These are phyloP conservation scores for Ailuropoda melanoleuca DNA, from an alignment of 2,113 vertebrate species.

Conservation along the genomic window DNA sequence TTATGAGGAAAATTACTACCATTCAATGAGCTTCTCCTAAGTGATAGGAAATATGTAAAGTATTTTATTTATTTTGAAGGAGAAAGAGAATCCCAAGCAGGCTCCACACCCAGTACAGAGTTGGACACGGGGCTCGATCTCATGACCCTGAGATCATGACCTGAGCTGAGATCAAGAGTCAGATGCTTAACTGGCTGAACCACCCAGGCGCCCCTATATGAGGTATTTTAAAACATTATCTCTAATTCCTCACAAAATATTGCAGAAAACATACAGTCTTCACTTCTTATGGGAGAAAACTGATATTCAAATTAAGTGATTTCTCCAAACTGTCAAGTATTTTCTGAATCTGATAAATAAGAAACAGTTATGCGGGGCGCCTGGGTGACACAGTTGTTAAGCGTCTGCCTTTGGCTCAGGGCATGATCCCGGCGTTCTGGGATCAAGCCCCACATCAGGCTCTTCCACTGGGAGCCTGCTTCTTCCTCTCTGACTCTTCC, in stretches of 20 bases:
- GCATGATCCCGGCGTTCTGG: too few relatives aligned
- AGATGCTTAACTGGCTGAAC: too few relatives aligned
- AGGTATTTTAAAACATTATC: neutral
- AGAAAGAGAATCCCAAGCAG: neutral
- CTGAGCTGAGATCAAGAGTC: neutral
- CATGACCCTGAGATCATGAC: neutral
- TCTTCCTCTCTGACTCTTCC: too few relatives aligned
- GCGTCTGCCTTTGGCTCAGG: too few relatives aligned
- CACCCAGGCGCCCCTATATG: neutral
- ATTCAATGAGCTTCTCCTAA: neutral
- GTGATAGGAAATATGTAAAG: neutral
- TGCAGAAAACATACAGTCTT: neutral
- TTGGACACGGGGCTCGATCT: neutral
- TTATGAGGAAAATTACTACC: constrained; percentile 27
- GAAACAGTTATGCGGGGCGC: neutral
- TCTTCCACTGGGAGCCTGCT: too few relatives aligned
- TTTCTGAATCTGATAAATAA: constrained; percentile 25
- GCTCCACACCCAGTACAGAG: neutral
- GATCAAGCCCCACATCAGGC: too few relatives aligned
- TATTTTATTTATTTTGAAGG: neutral
- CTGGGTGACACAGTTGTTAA: too few relatives aligned
- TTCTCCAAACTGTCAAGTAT: neutral
- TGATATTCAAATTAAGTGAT: neutral
- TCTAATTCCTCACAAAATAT: neutral
- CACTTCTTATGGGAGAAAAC: constrained; percentile 1